A percentile compares a stretch with the other conserved stretches of the same genome.
phyloP scores from a whole-genome alignment of 2,888 invertebrate genomes.

The Drosophila siamana region DNA sequence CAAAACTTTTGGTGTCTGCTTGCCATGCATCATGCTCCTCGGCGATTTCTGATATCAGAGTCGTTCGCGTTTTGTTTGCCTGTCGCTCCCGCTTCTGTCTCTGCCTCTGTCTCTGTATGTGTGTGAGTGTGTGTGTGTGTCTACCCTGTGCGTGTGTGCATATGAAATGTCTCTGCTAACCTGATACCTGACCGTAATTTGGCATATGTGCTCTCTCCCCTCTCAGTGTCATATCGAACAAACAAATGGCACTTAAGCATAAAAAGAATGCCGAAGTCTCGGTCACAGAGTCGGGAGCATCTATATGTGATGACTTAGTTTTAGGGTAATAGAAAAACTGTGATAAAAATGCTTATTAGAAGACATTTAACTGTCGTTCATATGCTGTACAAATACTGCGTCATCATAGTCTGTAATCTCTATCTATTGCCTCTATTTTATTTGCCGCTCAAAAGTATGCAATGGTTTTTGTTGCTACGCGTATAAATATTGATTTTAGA shows the following conservation, averaged over 20 bases:
- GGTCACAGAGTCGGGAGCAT: background rate
- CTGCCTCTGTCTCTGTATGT: background rate
- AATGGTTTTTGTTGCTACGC: background rate
- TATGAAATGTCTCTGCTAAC: conserved; percentile 60
- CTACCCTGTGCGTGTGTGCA: conserved; percentile 72
- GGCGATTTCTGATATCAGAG: conserved; percentile 52
- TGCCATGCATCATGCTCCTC: conserved; percentile 64
- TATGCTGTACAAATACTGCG: background rate
- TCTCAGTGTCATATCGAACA: conserved; percentile 71
- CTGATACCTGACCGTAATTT: conserved; percentile 64
- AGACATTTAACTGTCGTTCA: conserved; percentile 2
- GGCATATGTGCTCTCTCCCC: conserved; percentile 25
- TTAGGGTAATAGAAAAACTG: background rate
- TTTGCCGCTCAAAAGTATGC: conserved; percentile 17
- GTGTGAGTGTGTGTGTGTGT: background rate
- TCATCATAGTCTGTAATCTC: too few species aligned
- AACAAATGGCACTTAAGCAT: conserved; percentile 67
- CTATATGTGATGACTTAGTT: conserved; percentile 46
- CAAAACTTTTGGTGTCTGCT: conserved; percentile 72
- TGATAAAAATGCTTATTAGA: conserved; percentile 19
- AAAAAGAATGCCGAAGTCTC: background rate
- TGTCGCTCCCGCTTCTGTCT: background rate
- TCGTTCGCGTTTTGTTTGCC: conserved; percentile 34
- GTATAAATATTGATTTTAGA: conserved; percentile 30
- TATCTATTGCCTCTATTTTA: conserved; percentile 3